These are phyloP conservation scores for Hypolimnas misippus DNA, from an alignment of 2,888 invertebrate genomes.

Conservation along the genomic window DNA sequence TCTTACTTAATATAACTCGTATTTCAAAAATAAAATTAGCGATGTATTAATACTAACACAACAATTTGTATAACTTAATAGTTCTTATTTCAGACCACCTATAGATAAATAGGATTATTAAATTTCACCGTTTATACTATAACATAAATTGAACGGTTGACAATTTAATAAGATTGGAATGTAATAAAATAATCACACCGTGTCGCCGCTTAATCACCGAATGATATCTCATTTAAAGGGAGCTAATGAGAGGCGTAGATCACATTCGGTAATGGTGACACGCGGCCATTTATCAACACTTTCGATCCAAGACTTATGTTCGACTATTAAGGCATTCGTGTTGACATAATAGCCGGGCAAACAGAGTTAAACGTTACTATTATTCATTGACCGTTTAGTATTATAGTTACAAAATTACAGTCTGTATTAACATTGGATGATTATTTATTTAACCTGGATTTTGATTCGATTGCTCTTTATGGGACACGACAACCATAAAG, in stretches of 20 bases:
- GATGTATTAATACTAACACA: neutral
- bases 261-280: conserved; percentile 80
- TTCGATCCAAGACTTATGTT: conserved; percentile 77
- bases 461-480: neutral
- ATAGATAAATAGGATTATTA: neutral
- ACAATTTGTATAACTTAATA: neutral
- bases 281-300: conserved; percentile 77
- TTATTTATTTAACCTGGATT: neutral
- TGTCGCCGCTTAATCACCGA: conserved; percentile 71
- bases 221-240: conserved; percentile 79
- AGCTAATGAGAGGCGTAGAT: conserved; percentile 80
- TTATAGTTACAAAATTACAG: conserved; percentile 23
- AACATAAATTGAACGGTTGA: conserved; percentile 51
- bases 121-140: too few relatives aligned
- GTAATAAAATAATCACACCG: conserved; percentile 77
- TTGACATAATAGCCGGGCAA: conserved; percentile 77
- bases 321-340: conserved; percentile 75
- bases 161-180: conserved; percentile 71
- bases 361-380: conserved; percentile 69
- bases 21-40: too few relatives aligned
- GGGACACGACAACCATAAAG: neutral
- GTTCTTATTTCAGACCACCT: neutral
- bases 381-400: conserved; percentile 53
- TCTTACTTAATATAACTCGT: too few relatives aligned
- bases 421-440: neutral